These are phyloP conservation scores for Cloeon dipterum DNA, from an alignment of 2,888 invertebrate genomes.

Conservation along the genomic window DNA sequence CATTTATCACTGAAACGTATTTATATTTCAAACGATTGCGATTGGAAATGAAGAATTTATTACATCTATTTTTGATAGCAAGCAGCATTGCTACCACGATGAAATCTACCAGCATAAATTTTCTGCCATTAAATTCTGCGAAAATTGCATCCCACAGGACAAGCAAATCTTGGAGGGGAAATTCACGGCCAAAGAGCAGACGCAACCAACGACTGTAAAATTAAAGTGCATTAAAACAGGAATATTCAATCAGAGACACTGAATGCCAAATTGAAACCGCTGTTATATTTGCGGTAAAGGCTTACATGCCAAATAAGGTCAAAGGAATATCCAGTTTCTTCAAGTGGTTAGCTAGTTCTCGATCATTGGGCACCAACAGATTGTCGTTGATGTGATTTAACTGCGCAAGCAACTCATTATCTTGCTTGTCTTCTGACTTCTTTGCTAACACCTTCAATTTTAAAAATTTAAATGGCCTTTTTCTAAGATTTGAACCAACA, in stretches of 20 bases:
- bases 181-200: conserved; percentile 62
- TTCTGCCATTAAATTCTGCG: conserved; percentile 28
- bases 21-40: conserved; percentile 4
- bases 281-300: conserved; percentile 10
- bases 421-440: conserved; percentile 8
- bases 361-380: conserved; percentile 35
- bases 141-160: conserved; percentile 68
- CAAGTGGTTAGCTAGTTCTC: conserved; percentile 37
- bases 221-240: too few species aligned
- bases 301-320: conserved; percentile 68
- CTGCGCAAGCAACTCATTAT: conserved; percentile 34
- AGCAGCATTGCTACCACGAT: conserved; percentile 56
- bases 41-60: conserved; percentile 16
- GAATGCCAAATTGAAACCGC: too few species aligned
- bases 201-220: conserved; percentile 54
- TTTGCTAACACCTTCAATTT: conserved; percentile 1
- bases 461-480: too few species aligned
- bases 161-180: conserved; percentile 50
- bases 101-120: conserved; percentile 32
- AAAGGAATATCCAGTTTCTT: conserved; percentile 51
- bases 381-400: conserved; percentile 34
- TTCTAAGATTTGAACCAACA: too few species aligned
- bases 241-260: too few species aligned
- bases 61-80: conserved; percentile 41
- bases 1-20: conserved; percentile 28